A percentile compares a stretch with the other conserved stretches of the same genome.
Evolutionary conservation across 1,140 invertebrate species (phyloP).

Genomic region (Acromyrmex echinatior): DNA sequence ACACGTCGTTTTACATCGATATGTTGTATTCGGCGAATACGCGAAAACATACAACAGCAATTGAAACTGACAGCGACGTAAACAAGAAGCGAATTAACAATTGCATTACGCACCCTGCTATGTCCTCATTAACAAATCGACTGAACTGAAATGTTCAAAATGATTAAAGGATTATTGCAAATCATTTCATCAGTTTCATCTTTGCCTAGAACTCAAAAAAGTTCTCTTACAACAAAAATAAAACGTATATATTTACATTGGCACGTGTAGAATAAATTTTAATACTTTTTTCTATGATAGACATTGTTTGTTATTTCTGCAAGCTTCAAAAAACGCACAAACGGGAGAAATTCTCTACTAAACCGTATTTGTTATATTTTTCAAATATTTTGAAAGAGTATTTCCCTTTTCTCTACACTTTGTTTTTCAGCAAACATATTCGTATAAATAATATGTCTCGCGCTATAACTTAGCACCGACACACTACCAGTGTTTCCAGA

Average conservation of each 20-base stretch:
- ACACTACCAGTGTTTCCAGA: too few relatives aligned
- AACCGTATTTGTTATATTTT: background rate
- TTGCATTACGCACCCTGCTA: background rate
- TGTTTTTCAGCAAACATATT: background rate
- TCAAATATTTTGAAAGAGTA: constrained; percentile 1
- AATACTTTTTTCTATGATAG: background rate
- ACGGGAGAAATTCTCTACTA: background rate
- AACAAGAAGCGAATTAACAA: constrained; percentile 35
- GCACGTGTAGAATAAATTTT: background rate
- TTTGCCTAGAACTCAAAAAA: background rate
- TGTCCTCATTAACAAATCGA: constrained; percentile 7
- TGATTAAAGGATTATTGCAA: background rate
- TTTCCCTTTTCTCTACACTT: background rate
- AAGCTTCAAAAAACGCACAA: background rate
- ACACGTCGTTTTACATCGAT: constrained; percentile 27
- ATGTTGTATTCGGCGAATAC: constrained; percentile 1
- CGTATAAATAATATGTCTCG: background rate
- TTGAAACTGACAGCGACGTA: constrained; percentile 38
- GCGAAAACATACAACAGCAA: constrained; percentile 22
- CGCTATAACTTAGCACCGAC: too few relatives aligned
- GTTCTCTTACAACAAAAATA: background rate
- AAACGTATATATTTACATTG: background rate
- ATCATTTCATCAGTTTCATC: background rate
- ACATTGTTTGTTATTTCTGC: constrained; percentile 21
- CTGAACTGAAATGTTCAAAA: constrained; percentile 7